phyloP scores from a whole-genome alignment of 2,113 vertebrate species.

The Nothocercus julius region DNA sequence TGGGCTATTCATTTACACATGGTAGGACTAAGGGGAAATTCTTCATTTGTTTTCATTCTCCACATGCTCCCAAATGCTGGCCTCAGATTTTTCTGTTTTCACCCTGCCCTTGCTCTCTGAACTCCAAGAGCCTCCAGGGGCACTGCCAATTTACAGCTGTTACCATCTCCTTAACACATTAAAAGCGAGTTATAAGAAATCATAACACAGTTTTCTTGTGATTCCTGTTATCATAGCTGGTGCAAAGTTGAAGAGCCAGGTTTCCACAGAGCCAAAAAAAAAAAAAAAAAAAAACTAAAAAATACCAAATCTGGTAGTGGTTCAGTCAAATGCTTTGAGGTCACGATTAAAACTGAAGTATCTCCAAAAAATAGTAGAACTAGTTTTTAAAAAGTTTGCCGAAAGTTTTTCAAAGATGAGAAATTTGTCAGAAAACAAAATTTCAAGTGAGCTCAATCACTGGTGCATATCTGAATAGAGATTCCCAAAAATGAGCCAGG shows the following conservation, averaged over 20 bases:
- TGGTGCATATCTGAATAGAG: neutral
- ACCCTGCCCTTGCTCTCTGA: neutral
- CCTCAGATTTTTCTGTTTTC: neutral
- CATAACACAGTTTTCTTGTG: neutral
- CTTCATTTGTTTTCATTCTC: neutral
- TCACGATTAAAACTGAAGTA: neutral
- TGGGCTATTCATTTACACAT: fast-evolving
- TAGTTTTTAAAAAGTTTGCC: neutral
- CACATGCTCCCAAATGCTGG: neutral
- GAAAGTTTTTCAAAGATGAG: neutral
- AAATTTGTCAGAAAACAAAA: neutral
- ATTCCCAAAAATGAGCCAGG: neutral
- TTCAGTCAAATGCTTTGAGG: neutral
- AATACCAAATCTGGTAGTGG: neutral
- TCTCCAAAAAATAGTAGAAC: neutral
- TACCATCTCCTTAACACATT: neutral
- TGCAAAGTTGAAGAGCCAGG: neutral
- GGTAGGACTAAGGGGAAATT: too few species aligned
- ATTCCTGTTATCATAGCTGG: neutral
- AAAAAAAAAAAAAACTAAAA: too few species aligned
- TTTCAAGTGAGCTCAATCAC: neutral
- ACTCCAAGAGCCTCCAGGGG: neutral
- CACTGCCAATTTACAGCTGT: neutral
- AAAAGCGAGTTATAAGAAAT: neutral
- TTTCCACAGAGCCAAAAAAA: neutral